Evolutionary conservation across 2,113 vertebrate genomes (phyloP).

Genomic region (Propithecus coquereli): DNA sequence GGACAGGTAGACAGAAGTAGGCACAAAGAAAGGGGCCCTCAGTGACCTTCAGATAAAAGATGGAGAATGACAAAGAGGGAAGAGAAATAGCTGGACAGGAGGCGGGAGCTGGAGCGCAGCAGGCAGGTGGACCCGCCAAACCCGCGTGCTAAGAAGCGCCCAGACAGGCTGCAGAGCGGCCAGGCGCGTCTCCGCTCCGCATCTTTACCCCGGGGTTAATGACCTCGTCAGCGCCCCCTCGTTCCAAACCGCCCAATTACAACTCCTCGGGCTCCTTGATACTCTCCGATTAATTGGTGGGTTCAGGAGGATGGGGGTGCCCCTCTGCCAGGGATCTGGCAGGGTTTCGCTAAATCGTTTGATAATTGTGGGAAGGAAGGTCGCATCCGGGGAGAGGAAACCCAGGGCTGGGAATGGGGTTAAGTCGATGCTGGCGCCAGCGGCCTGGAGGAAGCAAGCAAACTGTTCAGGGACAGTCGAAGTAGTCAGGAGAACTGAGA

Average conservation of each 20-base stretch:
- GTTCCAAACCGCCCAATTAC: neutral
- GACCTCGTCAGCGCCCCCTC: slow-evolving; percentile 1
- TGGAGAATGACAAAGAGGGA: neutral
- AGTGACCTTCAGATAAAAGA: neutral
- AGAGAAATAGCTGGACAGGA: neutral
- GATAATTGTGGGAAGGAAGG: neutral
- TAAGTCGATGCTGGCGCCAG: neutral
- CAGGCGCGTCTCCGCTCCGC: neutral
- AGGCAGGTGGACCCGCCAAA: neutral
- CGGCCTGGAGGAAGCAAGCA: neutral
- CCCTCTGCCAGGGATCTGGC: neutral
- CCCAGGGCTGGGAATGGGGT: neutral
- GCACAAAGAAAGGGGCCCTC: neutral
- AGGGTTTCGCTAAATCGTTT: neutral
- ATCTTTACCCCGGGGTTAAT: neutral
- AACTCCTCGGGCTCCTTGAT: neutral
- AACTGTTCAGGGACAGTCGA: neutral
- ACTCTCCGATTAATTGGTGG: neutral
- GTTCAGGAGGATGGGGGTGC: neutral
- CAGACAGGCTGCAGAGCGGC: neutral
- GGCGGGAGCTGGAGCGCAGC: neutral
- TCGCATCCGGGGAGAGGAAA: neutral
- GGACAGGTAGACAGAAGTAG: neutral
- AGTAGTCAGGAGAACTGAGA: neutral
- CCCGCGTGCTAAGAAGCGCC: slow-evolving; percentile 30